Percentiles rank a stretch among this genome's conserved stretches.
These are phyloP conservation scores for Synchiropus splendidus DNA, from an alignment of 2,113 vertebrate species.

Conservation along the genomic window DNA sequence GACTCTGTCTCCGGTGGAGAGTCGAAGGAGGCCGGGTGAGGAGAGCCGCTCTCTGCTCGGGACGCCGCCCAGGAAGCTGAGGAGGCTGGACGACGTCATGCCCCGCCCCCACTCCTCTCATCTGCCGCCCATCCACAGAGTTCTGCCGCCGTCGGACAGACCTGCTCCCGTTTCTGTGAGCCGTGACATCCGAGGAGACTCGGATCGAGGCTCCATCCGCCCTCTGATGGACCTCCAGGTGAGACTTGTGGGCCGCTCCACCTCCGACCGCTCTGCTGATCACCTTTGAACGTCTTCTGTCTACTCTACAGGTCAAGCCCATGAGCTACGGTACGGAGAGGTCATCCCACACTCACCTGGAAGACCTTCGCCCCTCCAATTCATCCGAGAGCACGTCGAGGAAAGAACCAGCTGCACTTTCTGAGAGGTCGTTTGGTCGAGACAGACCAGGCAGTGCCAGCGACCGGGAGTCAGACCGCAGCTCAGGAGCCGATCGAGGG, in stretches of 20 bases:
- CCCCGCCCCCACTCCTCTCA: constrained; percentile 38
- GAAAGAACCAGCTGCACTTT: constrained; percentile 30
- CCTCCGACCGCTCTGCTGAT: constrained; percentile 30
- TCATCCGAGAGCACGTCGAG: constrained; percentile 14
- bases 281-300: neutral
- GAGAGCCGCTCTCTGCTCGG: constrained; percentile 43
- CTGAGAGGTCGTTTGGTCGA: constrained; percentile 31
- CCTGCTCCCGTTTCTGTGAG: constrained; percentile 30
- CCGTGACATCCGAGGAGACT: constrained; percentile 39
- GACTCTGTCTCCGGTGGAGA: constrained; percentile 28
- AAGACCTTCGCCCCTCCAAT: constrained; percentile 27
- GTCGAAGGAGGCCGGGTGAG: constrained; percentile 41
- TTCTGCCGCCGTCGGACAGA: constrained; percentile 28
- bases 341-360: neutral
- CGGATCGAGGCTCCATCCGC: constrained; percentile 42
- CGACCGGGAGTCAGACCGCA: constrained; percentile 32
- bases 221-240: constrained; percentile 58
- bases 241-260: constrained; percentile 10
- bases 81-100: constrained; percentile 36
- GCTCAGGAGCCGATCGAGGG: constrained; percentile 26
- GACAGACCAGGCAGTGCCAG: constrained; percentile 42
- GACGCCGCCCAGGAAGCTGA: constrained; percentile 47
- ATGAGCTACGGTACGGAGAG: no score
- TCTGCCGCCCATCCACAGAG: constrained; percentile 36
- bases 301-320: no score